A percentile compares a stretch with the other conserved stretches of the same genome.
These are phyloP conservation scores for Myopa testacea DNA, from an alignment of 2,888 invertebrate genomes.

Conservation along the genomic window DNA sequence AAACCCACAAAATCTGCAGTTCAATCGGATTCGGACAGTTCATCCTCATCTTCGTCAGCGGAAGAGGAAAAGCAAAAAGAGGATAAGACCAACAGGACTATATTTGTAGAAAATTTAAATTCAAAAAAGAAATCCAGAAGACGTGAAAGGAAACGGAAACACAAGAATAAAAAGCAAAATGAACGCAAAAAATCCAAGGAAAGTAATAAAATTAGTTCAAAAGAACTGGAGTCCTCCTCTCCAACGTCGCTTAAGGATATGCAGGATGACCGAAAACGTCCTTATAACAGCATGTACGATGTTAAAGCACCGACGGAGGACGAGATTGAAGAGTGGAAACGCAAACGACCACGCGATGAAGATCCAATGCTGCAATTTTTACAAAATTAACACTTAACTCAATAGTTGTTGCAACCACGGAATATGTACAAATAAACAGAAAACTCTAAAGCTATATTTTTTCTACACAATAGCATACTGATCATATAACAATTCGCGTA, in stretches of 20 bases:
- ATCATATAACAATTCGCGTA: constrained; percentile 91
- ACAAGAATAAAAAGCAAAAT: constrained; percentile 61
- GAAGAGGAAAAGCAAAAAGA: constrained; percentile 68
- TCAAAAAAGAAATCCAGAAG: constrained; percentile 60
- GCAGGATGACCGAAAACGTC: constrained; percentile 89
- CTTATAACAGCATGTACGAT: constrained; percentile 92
- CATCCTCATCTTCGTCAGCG: constrained; percentile 62
- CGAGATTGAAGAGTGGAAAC: constrained; percentile 92
- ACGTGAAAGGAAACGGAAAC: constrained; percentile 63
- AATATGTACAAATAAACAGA: neutral
- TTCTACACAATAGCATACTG: constrained; percentile 93
- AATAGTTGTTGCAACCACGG: neutral
- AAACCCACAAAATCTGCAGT: constrained; percentile 27
- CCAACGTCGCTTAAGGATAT: constrained; percentile 68
- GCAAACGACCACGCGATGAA: constrained; percentile 84
- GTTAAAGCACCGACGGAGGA: constrained; percentile 88
- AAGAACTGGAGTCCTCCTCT: constrained; percentile 57
- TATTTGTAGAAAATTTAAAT: constrained; percentile 49
- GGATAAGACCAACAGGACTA: constrained; percentile 15
- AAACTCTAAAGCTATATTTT: constrained; percentile 6
- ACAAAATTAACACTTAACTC: constrained; percentile 39
- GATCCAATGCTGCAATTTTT: constrained; percentile 93
- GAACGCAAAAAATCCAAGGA: constrained; percentile 55
- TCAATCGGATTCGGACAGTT: neutral
- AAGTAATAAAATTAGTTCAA: constrained; percentile 40